These are phyloP conservation scores for Mallotus villosus DNA, from an alignment of 2,797 vertebrate species.

Conservation along the genomic window DNA sequence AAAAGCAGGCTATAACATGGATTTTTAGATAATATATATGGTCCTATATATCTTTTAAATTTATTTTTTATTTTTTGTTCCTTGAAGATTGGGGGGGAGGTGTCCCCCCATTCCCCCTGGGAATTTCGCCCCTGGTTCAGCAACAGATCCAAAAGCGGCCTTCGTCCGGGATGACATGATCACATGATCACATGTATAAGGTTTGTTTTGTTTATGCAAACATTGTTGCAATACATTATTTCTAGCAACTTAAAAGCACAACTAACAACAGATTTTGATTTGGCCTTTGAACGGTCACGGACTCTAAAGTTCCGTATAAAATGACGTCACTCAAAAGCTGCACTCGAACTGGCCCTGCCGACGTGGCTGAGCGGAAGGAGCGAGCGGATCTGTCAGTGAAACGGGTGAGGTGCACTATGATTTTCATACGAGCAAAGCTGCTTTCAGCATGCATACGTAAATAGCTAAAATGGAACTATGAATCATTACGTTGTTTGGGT, in stretches of 20 bases:
- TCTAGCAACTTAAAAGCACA: too few relatives aligned
- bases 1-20: too few relatives aligned
- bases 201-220: too few relatives aligned
- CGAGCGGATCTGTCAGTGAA: conserved; percentile 49
- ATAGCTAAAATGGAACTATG: not conserved
- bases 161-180: conserved; percentile 41
- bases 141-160: not conserved
- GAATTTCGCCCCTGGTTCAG: too few relatives aligned
- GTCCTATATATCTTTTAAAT: too few relatives aligned
- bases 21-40: too few relatives aligned
- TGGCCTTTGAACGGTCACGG: too few relatives aligned
- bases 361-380: conserved; percentile 80
- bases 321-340: conserved; percentile 38
- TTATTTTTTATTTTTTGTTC: too few relatives aligned
- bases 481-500: not conserved
- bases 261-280: too few relatives aligned
- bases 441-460: not conserved
- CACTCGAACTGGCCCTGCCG: conserved; percentile 63
- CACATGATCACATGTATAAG: conserved; percentile 5
- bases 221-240: too few relatives aligned
- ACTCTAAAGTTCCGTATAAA: not conserved
- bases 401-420: conserved; percentile 70
- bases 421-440: conserved; percentile 48
- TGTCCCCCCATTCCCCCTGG: too few relatives aligned
- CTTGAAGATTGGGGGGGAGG: too few relatives aligned